These are phyloP conservation scores for Megaleporinus macrocephalus DNA, from an alignment of 2,113 vertebrate genomes.

Conservation along the genomic window DNA sequence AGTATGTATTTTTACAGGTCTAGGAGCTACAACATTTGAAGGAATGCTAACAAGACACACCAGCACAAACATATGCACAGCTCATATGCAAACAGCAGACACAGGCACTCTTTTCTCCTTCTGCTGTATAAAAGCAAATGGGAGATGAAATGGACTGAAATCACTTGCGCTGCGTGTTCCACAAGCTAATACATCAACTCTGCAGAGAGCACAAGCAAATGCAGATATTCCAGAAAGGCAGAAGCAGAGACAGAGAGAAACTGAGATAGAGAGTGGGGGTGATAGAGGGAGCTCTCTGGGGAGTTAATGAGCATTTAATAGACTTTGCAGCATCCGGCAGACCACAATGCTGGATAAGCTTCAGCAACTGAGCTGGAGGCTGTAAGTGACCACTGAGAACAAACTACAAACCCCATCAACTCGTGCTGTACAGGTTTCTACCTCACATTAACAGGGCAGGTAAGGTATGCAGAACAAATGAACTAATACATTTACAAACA, in stretches of 20 bases:
- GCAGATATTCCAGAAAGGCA: constrained; percentile 20
- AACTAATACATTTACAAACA: no score
- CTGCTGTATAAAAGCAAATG: constrained; percentile 62
- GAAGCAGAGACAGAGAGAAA: background rate
- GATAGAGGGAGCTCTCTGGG: constrained; percentile 18
- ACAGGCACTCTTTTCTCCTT: constrained; percentile 13
- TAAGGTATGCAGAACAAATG: no score
- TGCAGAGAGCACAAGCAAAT: constrained; percentile 22
- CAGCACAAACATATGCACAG: constrained; percentile 30
- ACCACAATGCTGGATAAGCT: constrained; percentile 26
- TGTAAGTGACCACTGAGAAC: constrained; percentile 13
- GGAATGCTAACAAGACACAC: background rate
- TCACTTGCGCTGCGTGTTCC: constrained; percentile 17
- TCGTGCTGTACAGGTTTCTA: constrained; percentile 3
- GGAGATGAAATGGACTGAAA: constrained; percentile 60
- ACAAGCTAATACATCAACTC: constrained; percentile 32
- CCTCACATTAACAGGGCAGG: no score
- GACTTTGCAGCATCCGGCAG: constrained; percentile 45
- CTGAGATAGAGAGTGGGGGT: background rate
- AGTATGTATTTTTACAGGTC: background rate
- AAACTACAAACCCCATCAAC: constrained; percentile 13
- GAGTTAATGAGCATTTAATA: constrained; percentile 47
- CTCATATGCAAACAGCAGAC: constrained; percentile 25
- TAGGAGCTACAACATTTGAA: background rate
- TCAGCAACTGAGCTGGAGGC: constrained; percentile 2